Percentiles rank a stretch among this genome's conserved stretches.
Evolutionary conservation across 2,113 vertebrate genomes (phyloP).

Genomic region (Aleadryas rufinucha): DNA sequence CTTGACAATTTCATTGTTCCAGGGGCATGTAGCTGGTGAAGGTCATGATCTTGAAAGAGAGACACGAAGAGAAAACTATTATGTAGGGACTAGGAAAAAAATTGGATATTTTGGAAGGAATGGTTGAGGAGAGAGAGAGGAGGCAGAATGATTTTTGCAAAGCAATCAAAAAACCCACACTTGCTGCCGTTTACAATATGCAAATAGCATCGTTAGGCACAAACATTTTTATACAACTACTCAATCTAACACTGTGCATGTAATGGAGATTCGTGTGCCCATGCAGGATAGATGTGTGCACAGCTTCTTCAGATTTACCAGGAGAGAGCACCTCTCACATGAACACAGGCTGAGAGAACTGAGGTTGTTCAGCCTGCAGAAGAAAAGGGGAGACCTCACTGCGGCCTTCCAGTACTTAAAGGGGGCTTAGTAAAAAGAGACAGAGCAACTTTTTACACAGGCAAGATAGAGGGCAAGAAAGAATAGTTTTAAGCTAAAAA

Average conservation of each 20-base stretch:
- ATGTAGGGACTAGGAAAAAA: not conserved
- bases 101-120: not conserved
- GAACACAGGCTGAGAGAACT: not conserved
- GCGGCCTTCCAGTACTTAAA: not conserved
- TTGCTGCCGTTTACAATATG: not conserved
- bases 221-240: not conserved
- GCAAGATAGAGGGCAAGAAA: not conserved
- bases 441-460: not conserved
- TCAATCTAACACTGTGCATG: not conserved
- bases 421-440: not conserved
- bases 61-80: not conserved
- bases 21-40: not conserved
- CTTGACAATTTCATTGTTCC: not conserved
- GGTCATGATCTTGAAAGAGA: not conserved
- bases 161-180: accelerated
- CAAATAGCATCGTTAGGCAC: not conserved
- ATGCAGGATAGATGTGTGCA: not conserved
- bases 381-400: not conserved
- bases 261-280: not conserved
- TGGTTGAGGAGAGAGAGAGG: not conserved
- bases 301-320: not conserved
- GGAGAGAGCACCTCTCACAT: not conserved
- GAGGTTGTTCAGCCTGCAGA: not conserved
- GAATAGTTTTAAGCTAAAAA: not conserved
- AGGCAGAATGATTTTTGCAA: not conserved